Evolutionary conservation across 2,888 invertebrate species (phyloP).

Genomic region (Synergus japonicus): DNA sequence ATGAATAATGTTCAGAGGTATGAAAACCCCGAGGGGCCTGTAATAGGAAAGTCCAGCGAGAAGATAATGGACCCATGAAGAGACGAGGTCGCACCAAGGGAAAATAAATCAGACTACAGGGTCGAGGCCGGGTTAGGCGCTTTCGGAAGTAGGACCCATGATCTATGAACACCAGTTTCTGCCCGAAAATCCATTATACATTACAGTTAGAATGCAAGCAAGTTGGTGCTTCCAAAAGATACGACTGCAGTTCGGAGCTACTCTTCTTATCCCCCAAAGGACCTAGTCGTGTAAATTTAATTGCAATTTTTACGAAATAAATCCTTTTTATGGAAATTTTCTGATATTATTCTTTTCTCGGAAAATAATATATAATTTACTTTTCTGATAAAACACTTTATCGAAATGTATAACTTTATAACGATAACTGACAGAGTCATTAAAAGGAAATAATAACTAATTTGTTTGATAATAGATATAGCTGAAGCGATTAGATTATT

Average conservation of each 20-base stretch:
- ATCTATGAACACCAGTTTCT: slow-evolving; percentile 74
- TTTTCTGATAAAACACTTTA: too few species aligned
- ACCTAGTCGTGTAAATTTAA: slow-evolving; percentile 64
- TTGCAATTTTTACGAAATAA: slow-evolving; percentile 62
- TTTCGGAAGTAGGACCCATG: slow-evolving; percentile 56
- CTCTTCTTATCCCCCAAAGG: slow-evolving; percentile 30
- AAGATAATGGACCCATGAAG: slow-evolving; percentile 68
- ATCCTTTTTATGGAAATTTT: neutral
- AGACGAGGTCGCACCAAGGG: slow-evolving; percentile 52
- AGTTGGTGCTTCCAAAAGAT: slow-evolving; percentile 49
- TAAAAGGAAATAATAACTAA: neutral
- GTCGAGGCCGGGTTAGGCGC: slow-evolving; percentile 51
- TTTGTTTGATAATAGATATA: slow-evolving; percentile 28
- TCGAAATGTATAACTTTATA: too few species aligned
- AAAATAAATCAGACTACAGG: slow-evolving; percentile 72
- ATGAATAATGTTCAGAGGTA: slow-evolving; percentile 28
- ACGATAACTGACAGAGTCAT: too few species aligned
- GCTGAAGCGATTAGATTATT: slow-evolving; percentile 40
- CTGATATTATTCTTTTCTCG: too few species aligned
- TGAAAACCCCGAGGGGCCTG: slow-evolving; percentile 56
- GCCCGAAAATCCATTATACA: slow-evolving; percentile 75
- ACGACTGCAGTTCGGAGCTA: slow-evolving; percentile 50
- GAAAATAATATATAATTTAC: too few species aligned
- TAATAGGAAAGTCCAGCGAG: slow-evolving; percentile 64
- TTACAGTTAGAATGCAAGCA: slow-evolving; percentile 67